Conservation (phyloP, 2,113 vertebrate genomes). For the Calyptomena viridis region DNA sequence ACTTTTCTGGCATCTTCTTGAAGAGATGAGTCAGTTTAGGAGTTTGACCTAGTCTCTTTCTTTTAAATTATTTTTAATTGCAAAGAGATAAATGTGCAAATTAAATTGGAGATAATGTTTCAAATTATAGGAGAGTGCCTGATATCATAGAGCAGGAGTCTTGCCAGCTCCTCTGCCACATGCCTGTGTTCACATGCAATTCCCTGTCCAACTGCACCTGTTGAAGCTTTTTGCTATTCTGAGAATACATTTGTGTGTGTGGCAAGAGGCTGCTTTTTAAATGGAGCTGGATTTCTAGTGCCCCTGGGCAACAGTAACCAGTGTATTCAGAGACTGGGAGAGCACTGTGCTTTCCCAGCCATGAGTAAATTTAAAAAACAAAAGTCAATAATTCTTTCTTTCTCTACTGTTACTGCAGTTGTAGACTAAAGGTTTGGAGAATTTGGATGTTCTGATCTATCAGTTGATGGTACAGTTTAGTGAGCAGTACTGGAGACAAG, state of each 20-base stretch:
- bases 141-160: not conserved
- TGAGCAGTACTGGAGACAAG: not conserved
- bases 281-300: not conserved
- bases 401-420: not conserved
- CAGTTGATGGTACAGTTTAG: not conserved
- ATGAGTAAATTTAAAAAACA: not conserved
- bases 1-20: not conserved
- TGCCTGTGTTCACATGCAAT: not conserved
- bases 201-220: constrained; percentile 23
- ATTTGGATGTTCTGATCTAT: not conserved
- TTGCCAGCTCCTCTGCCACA: not conserved
- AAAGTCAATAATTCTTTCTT: not conserved
- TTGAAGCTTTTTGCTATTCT: constrained; percentile 14
- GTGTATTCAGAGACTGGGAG: not conserved
- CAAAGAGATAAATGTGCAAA: not conserved
- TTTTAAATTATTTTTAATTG: not conserved
- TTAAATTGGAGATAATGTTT: not conserved
- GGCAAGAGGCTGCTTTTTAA: not conserved
- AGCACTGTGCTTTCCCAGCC: not conserved
- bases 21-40: not conserved
- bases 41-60: not conserved
- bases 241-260: not conserved
- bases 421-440: not conserved
- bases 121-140: not conserved
- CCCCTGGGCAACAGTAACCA: not conserved